These are phyloP conservation scores for Chaenodraco wilsoni DNA, from an alignment of 2,797 vertebrate genomes.

Conservation along the genomic window DNA sequence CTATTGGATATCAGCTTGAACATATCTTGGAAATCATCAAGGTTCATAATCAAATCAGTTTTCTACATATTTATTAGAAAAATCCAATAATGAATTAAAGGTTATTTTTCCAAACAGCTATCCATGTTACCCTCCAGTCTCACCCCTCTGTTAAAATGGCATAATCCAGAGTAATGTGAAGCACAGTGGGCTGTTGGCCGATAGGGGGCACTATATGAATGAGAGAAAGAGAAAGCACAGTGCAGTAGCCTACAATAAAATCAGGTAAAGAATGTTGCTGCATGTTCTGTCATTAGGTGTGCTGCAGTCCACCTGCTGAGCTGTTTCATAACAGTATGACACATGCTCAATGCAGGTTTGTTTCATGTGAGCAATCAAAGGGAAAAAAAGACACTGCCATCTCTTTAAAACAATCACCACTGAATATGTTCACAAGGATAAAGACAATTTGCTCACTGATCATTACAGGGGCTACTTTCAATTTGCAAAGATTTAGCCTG, in stretches of 20 bases:
- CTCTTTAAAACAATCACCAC: neutral
- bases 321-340: neutral
- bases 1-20: neutral
- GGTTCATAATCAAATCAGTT: neutral
- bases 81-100: neutral
- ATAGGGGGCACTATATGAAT: conserved; percentile 41
- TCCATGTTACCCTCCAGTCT: neutral
- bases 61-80: neutral
- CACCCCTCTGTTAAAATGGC: neutral
- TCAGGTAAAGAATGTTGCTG: neutral
- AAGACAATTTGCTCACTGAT: neutral
- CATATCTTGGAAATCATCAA: neutral
- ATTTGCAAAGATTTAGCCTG: neutral
- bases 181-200: neutral
- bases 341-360: too few relatives aligned
- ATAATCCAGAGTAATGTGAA: conserved; percentile 33
- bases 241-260: neutral
- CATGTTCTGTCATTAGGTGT: neutral
- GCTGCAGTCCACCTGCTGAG: conserved; percentile 3
- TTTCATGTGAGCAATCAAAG: neutral
- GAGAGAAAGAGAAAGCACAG: neutral
- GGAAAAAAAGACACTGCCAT: neutral
- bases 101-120: neutral
- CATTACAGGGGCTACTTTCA: neutral
- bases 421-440: neutral